Conservation (phyloP, 2,888 invertebrate genomes). For the Rambutsinella grinnellia region DNA sequence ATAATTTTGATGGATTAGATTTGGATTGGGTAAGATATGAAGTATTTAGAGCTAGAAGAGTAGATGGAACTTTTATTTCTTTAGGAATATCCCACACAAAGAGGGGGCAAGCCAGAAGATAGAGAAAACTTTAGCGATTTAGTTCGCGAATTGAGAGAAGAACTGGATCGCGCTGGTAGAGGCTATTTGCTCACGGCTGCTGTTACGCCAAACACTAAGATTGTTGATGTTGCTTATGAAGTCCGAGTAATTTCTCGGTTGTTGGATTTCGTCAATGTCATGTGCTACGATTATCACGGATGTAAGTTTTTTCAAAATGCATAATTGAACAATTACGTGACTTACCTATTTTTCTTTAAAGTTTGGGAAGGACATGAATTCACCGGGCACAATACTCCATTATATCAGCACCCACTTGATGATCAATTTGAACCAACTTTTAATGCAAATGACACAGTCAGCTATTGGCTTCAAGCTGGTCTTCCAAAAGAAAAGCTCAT, state of each 20-base stretch:
- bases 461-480: conserved; percentile 73
- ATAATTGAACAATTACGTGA: no score
- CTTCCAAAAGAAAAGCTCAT: conserved; percentile 76
- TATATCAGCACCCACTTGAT: conserved; percentile 66
- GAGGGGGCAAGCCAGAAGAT: conserved; percentile 67
- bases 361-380: conserved; percentile 57
- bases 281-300: conserved; percentile 69
- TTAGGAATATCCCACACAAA: conserved; percentile 67
- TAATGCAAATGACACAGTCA: conserved; percentile 70
- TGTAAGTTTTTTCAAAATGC: conserved; percentile 72
- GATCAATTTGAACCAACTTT: conserved; percentile 58
- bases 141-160: conserved; percentile 42
- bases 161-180: conserved; percentile 27
- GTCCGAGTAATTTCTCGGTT: conserved; percentile 57
- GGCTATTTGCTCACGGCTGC: conserved; percentile 60
- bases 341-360: conserved; percentile 7
- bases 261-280: conserved; percentile 68
- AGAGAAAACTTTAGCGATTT: conserved; percentile 57
- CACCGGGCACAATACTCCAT: conserved; percentile 67
- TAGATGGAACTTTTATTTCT: no score
- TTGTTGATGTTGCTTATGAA: conserved; percentile 51
- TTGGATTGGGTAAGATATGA: conserved; percentile 50
- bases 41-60: no score
- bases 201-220: conserved; percentile 56
- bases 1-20: conserved; percentile 61